These are phyloP conservation scores for Monochamus saltuarius DNA, from an alignment of 1,140 invertebrate species.

Conservation along the genomic window DNA sequence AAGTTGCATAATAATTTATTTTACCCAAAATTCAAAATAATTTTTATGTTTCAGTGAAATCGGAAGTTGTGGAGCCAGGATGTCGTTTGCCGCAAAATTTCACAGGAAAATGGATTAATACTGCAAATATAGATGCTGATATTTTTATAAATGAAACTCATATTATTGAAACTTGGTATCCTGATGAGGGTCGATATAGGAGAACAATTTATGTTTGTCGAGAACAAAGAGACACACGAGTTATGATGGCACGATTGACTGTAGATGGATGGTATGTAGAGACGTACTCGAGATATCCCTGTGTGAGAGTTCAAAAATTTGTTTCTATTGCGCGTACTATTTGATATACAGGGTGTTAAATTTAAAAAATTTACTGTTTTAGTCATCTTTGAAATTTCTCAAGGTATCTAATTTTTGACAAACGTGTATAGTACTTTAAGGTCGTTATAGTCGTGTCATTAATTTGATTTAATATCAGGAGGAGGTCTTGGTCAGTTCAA, in stretches of 20 bases:
- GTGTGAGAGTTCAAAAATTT: too few relatives aligned
- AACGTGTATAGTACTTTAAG: too few relatives aligned
- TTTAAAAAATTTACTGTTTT: too few relatives aligned
- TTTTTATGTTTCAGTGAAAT: slow-evolving; percentile 61
- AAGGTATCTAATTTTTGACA: too few relatives aligned
- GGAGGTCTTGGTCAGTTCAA: too few relatives aligned
- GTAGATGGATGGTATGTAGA: slow-evolving; percentile 86
- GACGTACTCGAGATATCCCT: too few relatives aligned
- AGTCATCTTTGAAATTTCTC: too few relatives aligned
- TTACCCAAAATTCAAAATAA: slow-evolving; percentile 4
- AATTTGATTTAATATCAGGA: too few relatives aligned
- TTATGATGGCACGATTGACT: slow-evolving; percentile 94
- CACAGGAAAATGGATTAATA: slow-evolving; percentile 94
- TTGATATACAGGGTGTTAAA: too few relatives aligned
- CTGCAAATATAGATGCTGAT: slow-evolving; percentile 93
- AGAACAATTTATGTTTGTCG: slow-evolving; percentile 93
- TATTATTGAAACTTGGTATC: slow-evolving; percentile 92
- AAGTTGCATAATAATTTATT: slow-evolving; percentile 3
- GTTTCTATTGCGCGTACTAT: too few relatives aligned
- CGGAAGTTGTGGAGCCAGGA: slow-evolving; percentile 85
- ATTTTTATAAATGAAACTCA: slow-evolving; percentile 94
- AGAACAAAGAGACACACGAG: slow-evolving; percentile 80
- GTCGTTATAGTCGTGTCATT: too few relatives aligned
- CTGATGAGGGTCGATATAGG: slow-evolving; percentile 84
- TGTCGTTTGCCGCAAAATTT: slow-evolving; percentile 93